These are phyloP conservation scores for Drosophila gunungcola DNA, from an alignment of 1,140 invertebrate genomes.

Conservation along the genomic window DNA sequence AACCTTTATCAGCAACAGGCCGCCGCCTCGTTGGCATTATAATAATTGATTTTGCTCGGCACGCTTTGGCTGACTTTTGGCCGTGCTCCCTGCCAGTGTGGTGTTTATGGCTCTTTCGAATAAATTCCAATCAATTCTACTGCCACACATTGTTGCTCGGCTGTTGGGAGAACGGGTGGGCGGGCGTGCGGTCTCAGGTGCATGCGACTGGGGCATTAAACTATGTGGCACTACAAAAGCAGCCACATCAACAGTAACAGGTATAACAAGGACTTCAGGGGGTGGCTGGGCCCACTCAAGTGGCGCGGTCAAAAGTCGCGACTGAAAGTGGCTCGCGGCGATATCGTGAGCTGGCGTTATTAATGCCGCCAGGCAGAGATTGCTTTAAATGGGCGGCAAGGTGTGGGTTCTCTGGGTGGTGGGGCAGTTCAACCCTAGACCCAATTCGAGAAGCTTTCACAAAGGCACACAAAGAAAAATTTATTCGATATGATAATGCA, in stretches of 20 bases:
- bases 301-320: conserved; percentile 57
- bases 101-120: conserved; percentile 50
- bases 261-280: conserved; percentile 4
- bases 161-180: conserved; percentile 22
- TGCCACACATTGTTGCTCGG: conserved; percentile 61
- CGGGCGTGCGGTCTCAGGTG: conserved; percentile 19
- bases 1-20: conserved; percentile 64
- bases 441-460: conserved; percentile 9
- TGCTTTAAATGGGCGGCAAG: conserved; percentile 1
- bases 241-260: conserved; percentile 59
- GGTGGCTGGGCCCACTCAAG: conserved; percentile 32
- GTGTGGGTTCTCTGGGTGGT: not conserved
- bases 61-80: conserved; percentile 24
- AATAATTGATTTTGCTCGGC: conserved; percentile 61
- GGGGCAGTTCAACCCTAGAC: conserved; percentile 1
- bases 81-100: conserved; percentile 4
- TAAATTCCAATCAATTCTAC: conserved; percentile 58
- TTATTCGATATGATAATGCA: no score
- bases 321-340: conserved; percentile 39
- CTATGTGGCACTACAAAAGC: conserved; percentile 22
- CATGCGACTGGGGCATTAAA: conserved; percentile 59
- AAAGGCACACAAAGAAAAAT: conserved; percentile 6
- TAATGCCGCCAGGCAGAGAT: conserved; percentile 41
- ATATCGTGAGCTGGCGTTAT: conserved; percentile 48
- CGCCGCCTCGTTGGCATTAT: conserved; percentile 50